These are phyloP conservation scores for Littorina saxatilis DNA, from an alignment of 1,140 invertebrate genomes.

Conservation along the genomic window DNA sequence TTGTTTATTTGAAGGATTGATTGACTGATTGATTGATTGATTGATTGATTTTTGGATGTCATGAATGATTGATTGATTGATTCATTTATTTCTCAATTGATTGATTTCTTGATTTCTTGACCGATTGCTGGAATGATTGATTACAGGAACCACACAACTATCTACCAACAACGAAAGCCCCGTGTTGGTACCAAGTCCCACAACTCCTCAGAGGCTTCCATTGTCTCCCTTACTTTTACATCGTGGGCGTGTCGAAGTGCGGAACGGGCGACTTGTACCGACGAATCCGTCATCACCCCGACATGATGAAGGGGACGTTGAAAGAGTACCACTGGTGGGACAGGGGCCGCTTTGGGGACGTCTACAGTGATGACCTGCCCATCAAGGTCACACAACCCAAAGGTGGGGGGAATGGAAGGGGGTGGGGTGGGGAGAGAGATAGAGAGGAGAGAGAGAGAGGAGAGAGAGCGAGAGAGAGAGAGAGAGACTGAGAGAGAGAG, in stretches of 20 bases:
- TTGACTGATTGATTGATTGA: no score
- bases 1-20: no score
- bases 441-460: no score
- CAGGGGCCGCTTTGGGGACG: slow-evolving; percentile 13
- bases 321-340: slow-evolving; percentile 46
- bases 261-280: slow-evolving; percentile 48
- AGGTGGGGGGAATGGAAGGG: no score
- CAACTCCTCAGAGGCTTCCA: background rate
- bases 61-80: no score
- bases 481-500: no score
- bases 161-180: background rate
- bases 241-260: slow-evolving; percentile 49
- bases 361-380: slow-evolving; percentile 3
- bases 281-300: slow-evolving; percentile 40
- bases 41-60: no score
- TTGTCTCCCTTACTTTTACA: slow-evolving; percentile 55
- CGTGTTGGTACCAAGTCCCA: slow-evolving; percentile 17
- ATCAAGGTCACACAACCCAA: background rate
- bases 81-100: no score
- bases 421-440: no score
- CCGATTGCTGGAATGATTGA: background rate
- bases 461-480: no score
- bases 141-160: background rate
- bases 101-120: background rate
- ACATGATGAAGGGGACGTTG: slow-evolving; percentile 21